Conservation (phyloP, 2,113 vertebrate genomes). For the Mus musculus region DNA sequence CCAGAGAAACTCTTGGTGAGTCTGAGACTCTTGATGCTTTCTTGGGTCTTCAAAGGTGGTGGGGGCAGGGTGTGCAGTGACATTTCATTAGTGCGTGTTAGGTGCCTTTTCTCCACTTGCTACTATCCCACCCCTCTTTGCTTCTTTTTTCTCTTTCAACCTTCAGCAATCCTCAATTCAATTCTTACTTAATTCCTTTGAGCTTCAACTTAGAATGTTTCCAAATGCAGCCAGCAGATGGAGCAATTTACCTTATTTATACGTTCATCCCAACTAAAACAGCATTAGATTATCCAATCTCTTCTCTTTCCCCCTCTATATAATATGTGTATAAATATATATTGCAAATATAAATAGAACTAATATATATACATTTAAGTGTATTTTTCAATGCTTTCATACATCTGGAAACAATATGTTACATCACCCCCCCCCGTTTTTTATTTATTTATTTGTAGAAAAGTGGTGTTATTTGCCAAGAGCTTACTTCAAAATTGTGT, state of each 20-base stretch:
- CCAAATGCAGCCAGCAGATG: constrained; percentile 84
- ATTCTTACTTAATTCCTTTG: not conserved
- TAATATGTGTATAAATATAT: not conserved
- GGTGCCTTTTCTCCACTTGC: not conserved
- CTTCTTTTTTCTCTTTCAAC: not conserved
- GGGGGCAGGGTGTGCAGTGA: not conserved
- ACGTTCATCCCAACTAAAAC: not conserved
- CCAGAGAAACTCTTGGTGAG: constrained; percentile 23
- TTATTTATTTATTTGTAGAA: not conserved
- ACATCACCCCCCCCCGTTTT: not conserved
- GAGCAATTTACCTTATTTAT: constrained; percentile 81
- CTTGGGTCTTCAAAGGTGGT: not conserved
- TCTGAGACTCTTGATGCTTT: not conserved
- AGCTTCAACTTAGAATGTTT: constrained; percentile 52
- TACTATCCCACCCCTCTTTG: too few species aligned
- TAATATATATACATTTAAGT: not conserved
- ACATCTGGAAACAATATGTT: constrained; percentile 37
- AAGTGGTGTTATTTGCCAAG: constrained; percentile 17
- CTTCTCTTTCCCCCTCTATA: not conserved
- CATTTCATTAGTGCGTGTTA: not conserved
- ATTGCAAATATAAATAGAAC: constrained; percentile 26
- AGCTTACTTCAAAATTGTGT: constrained; percentile 9
- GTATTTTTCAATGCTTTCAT: constrained; percentile 8
- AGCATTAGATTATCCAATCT: not conserved
- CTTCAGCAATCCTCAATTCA: not conserved